A percentile compares a stretch with the other conserved stretches of the same genome.
Conservation (phyloP, 2,113 vertebrate species). For the Ardeotis arabs region DNA sequence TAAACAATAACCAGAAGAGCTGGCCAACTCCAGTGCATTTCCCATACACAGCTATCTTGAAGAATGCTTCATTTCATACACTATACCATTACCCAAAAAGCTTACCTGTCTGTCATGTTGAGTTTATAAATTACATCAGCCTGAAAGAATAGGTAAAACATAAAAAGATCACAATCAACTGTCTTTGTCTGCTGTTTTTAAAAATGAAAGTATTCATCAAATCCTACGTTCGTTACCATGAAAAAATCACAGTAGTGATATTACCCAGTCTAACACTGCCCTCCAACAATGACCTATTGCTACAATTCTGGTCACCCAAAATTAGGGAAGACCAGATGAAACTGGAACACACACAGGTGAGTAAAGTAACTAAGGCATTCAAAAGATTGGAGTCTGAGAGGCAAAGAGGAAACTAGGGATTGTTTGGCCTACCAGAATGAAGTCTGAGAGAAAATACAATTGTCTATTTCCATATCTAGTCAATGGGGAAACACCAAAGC, state of each 20-base stretch:
- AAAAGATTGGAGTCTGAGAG: not conserved
- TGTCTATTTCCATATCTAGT: not conserved
- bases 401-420: not conserved
- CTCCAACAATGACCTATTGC: not conserved
- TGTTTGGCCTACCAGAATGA: not conserved
- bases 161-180: constrained; percentile 30
- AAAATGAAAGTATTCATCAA: not conserved
- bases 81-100: constrained; percentile 1
- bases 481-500: not conserved
- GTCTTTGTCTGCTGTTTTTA: not conserved
- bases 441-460: not conserved
- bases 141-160: constrained; percentile 76
- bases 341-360: not conserved
- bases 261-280: not conserved
- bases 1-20: not conserved
- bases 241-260: not conserved
- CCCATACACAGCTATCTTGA: not conserved
- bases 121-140: constrained; percentile 99
- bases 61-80: not conserved
- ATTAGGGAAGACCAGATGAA: not conserved
- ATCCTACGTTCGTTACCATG: not conserved
- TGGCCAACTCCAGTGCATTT: not conserved
- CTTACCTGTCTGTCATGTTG: constrained; percentile 98
- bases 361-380: not conserved
- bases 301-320: not conserved